phyloP scores from a whole-genome alignment of 1,140 invertebrate species.

The Heliconius congener region DNA sequence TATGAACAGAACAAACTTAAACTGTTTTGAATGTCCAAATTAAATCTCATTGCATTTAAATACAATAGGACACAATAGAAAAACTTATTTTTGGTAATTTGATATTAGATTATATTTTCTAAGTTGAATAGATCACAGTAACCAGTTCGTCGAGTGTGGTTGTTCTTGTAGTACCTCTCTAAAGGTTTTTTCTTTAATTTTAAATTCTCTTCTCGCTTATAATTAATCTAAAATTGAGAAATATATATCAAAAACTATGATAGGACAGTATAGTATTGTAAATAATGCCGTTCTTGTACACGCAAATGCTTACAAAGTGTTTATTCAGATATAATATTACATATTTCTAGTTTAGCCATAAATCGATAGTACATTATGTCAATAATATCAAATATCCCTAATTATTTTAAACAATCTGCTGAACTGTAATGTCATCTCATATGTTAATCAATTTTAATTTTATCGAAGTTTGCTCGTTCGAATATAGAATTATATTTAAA shows the following conservation, averaged over 20 bases:
- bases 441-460: slow-evolving; percentile 81
- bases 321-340: slow-evolving; percentile 75
- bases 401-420: slow-evolving; percentile 66
- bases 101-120: slow-evolving; percentile 4
- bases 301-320: slow-evolving; percentile 73
- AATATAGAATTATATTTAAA: slow-evolving; percentile 80
- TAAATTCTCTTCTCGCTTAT: slow-evolving; percentile 64
- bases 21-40: not conserved
- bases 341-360: slow-evolving; percentile 75
- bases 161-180: slow-evolving; percentile 63
- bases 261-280: slow-evolving; percentile 68
- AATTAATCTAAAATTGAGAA: slow-evolving; percentile 61
- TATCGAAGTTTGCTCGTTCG: slow-evolving; percentile 81
- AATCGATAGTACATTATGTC: slow-evolving; percentile 79
- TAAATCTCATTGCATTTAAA: not conserved
- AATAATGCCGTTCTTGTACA: slow-evolving; percentile 65
- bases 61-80: not conserved
- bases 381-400: slow-evolving; percentile 79
- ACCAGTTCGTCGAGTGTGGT: slow-evolving; percentile 71
- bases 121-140: slow-evolving; percentile 43
- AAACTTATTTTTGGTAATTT: not conserved
- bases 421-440: slow-evolving; percentile 67
- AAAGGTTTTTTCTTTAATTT: slow-evolving; percentile 51
- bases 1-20: not conserved
- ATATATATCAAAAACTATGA: slow-evolving; percentile 60